These are phyloP conservation scores for Drosophila neocordata DNA, from an alignment of 1,140 invertebrate genomes.

Conservation along the genomic window DNA sequence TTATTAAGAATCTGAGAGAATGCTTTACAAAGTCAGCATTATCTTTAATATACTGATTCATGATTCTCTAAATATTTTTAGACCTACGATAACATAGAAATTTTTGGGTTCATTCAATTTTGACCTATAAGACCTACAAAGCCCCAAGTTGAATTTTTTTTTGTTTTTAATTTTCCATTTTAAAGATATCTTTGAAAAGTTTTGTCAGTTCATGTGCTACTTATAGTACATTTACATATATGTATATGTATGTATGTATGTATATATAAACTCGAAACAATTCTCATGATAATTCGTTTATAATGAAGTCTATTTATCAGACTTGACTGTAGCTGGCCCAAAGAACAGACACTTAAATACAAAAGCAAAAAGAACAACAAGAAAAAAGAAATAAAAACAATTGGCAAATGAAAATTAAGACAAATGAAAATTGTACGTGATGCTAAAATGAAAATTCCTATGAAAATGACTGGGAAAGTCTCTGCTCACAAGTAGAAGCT, in stretches of 20 bases:
- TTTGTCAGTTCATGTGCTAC: not conserved
- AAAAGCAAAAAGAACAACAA: slow-evolving; percentile 36
- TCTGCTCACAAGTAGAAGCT: not conserved
- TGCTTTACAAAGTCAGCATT: too few species aligned
- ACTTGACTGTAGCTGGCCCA: slow-evolving; percentile 4
- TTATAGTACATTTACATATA: slow-evolving; percentile 19
- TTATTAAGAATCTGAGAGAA: too few species aligned
- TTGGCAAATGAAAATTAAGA: slow-evolving; percentile 55
- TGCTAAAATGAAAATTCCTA: slow-evolving; percentile 12
- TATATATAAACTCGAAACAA: slow-evolving; percentile 21
- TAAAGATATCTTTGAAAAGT: not conserved
- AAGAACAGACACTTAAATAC: slow-evolving; percentile 22
- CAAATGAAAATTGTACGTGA: slow-evolving; percentile 62
- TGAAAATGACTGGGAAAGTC: slow-evolving; percentile 2
- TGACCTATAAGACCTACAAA: too few species aligned
- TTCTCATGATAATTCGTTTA: slow-evolving; percentile 47
- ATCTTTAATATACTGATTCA: too few species aligned
- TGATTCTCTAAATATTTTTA: too few species aligned
- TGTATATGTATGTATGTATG: slow-evolving; percentile 24
- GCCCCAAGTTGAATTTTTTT: not conserved
- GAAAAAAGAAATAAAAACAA: slow-evolving; percentile 33
- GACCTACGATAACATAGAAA: too few species aligned
- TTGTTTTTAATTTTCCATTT: not conserved
- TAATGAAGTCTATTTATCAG: slow-evolving; percentile 54
- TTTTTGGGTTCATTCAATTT: too few species aligned